Evolutionary conservation across 2,797 vertebrate species (phyloP).

Genomic region (Hafferia zeledoni): DNA sequence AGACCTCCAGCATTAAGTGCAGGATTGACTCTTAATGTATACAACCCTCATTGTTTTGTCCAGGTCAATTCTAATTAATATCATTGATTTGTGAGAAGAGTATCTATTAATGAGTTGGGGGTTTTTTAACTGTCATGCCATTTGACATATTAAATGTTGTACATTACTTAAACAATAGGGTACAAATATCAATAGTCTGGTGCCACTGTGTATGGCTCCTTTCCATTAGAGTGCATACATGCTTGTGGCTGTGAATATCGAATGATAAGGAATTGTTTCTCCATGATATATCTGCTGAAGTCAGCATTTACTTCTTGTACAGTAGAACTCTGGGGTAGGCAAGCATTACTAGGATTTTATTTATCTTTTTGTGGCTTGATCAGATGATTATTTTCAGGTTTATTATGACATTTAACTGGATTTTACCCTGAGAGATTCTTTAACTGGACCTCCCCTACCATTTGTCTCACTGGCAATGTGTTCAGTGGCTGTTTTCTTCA

Average conservation of each 20-base stretch:
- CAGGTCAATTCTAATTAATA: constrained; percentile 11
- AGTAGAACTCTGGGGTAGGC: constrained; percentile 34
- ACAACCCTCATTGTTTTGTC: neutral
- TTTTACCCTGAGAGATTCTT: constrained; percentile 39
- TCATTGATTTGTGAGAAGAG: constrained; percentile 60
- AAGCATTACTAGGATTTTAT: constrained; percentile 46
- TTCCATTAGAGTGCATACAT: constrained; percentile 59
- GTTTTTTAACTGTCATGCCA: neutral
- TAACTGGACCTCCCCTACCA: neutral
- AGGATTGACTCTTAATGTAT: neutral
- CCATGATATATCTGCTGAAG: constrained; percentile 47
- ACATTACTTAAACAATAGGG: constrained; percentile 45
- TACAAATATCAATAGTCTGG: constrained; percentile 68
- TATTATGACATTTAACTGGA: constrained; percentile 37
- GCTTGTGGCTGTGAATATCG: constrained; percentile 12
- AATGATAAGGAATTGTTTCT: constrained; percentile 40
- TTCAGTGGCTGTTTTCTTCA: constrained; percentile 10
- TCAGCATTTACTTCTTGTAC: constrained; percentile 46
- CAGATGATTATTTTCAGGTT: constrained; percentile 27
- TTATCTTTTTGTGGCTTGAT: constrained; percentile 28
- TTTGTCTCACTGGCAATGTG: neutral
- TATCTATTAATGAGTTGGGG: constrained; percentile 15
- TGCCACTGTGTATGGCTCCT: constrained; percentile 47
- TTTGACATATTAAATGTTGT: constrained; percentile 56
- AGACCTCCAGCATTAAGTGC: neutral